Evolutionary conservation across 2,113 vertebrate species (phyloP), one percentile per base, ranked within the genome.

Genomic region (Dryoscopus gambensis): DNA sequence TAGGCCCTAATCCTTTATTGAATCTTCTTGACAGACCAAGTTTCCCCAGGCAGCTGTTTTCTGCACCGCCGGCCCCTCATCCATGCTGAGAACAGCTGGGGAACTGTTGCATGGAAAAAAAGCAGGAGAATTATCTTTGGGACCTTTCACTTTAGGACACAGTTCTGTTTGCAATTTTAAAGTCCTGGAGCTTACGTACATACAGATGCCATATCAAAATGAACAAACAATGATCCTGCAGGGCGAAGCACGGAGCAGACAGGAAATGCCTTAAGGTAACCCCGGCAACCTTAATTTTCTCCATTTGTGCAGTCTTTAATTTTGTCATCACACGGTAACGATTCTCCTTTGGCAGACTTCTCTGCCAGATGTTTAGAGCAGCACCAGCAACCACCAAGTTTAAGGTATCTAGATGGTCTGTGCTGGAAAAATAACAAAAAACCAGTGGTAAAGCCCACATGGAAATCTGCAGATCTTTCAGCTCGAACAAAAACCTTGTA

Each of bases 201-300:
- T 71, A n/a, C 91, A 82, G 77, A 87, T 91, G 80, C 70, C 33
- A 13, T 76, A 84, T 57, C 81, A 39, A 91, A 76, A 85, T 15
- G 87, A 82, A 4, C 57, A 78, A 96, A 76, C 27, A 73, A 24
- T 2, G 16, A 53, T 46, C 13, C 75, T 79, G 65, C 49, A 30
- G 62, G 71, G 60, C 2, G 0, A 59, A 87, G 60, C 81, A 55
- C 1, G 2, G 27, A 93, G 70, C 1, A 12, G 81, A 49, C 87
- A 96, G 94, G 93, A 97, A 97, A 97, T 94, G 69, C 91, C 93
- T 93, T 20, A 62, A 93, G 39, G 96, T 96, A 96, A 96, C 90
- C 93, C 74, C 0, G 11, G 91, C 84, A 96, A 94, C 77, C 70
- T 85, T 94, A 93, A 96, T 94, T 94, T 95, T 95, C 91, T 94